Evolutionary conservation across 2,797 vertebrate genomes (phyloP), one percentile per base, ranked within the genome.

Genomic region (Helicolenus hilgendorfi): DNA sequence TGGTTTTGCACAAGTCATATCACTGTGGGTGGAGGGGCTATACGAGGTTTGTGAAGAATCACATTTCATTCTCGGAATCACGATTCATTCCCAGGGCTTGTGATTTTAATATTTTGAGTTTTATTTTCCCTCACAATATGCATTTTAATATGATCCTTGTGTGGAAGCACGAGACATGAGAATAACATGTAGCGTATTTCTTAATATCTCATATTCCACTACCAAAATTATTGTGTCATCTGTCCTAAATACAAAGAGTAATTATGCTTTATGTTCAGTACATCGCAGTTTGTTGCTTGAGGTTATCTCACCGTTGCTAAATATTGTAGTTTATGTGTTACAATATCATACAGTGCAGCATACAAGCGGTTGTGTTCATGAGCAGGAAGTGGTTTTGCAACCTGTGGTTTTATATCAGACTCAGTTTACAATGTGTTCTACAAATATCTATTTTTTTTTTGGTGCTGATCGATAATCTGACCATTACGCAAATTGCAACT

Each of bases 361-460:
- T 85, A 78, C 79, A 91, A 81, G 94, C 87, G 94, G 93, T 95
- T 95, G 92, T 95, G 85, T 92, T 96, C 92, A 85, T 85, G 94
- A 95, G 93, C 96, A 97, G 97, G 97, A 98, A 97, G 97, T 97
- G 96, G 95, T 97, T 97, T 97, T 96, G 96, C 93, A 96, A 91
- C 90, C 81, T 97, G 97, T 93, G 97, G 97, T 97, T 97, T 97
- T 94, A 96, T 97, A 97, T 97, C 97, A 96, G 92, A 91, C 88
- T 84, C 91, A 83, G 78, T 83, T 72, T 70, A 92, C 89, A 93
- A 86, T 90, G 85, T 81, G 55, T 83, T 89, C 20, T 18, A 74
- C 82, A 83, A 72, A 89, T 90, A 89, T 89, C 56, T 49, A 24
- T n/a, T 82, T 83, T 53, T 67, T 84, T 83, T 53, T 67, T 45